phyloP scores from a whole-genome alignment of 2,888 invertebrate genomes.

The Drosophila gaucha region DNA sequence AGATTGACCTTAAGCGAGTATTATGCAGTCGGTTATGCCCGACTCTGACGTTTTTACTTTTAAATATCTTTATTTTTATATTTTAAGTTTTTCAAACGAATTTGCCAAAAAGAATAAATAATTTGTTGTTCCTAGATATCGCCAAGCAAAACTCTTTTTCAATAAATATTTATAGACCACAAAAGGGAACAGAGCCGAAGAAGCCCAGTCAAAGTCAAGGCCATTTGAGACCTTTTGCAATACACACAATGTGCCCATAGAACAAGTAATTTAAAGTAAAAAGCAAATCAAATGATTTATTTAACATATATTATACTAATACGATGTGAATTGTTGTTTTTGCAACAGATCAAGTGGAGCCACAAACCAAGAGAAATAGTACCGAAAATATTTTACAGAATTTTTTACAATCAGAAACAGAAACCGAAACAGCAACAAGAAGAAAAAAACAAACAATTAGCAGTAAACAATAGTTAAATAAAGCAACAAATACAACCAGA shows the following conservation, averaged over 20 bases:
- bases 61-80: not conserved
- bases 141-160: constrained; percentile 47
- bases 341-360: constrained; percentile 56
- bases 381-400: constrained; percentile 79
- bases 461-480: constrained; percentile 56
- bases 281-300: constrained; percentile 68
- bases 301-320: constrained; percentile 64
- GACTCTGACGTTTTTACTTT: not conserved
- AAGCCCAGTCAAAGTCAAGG: constrained; percentile 8
- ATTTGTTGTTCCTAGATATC: constrained; percentile 62
- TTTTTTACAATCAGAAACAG: constrained; percentile 67
- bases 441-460: not conserved
- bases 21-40: not conserved
- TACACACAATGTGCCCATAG: constrained; percentile 82
- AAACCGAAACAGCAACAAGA: constrained; percentile 20
- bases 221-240: constrained; percentile 60
- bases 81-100: constrained; percentile 22
- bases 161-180: constrained; percentile 10
- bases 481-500: constrained; percentile 41
- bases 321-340: constrained; percentile 65
- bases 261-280: constrained; percentile 76
- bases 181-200: not conserved
- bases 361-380: constrained; percentile 72
- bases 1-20: not conserved
- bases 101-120: constrained; percentile 51